Evolutionary conservation across 2,113 vertebrate species (phyloP), one percentile per base, ranked within the genome.

Genomic region (Onychorhynchus coronatus): DNA sequence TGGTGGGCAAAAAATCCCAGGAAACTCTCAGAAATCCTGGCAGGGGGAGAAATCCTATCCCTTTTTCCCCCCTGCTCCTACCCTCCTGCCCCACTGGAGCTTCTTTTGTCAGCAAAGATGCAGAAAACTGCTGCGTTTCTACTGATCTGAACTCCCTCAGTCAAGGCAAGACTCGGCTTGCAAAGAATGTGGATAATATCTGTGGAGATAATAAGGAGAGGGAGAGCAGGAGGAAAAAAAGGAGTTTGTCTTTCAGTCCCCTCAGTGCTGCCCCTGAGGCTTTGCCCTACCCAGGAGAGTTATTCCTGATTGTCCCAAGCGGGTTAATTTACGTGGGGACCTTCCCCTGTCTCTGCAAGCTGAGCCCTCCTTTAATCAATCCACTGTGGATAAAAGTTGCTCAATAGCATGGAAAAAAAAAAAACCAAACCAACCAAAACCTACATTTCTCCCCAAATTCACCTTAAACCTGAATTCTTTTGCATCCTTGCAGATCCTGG

Each of bases 161-260:
- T 35, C 41, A 55, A 80, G 90, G 23, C 97, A 94, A 79, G 96
- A 85, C 67, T 35, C 0, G 0, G 52, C 95, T 71, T 90, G 95
- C 78, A 88, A 92, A 86, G 92, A 95, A 96, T 95, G 92, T 63
- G 92, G 83, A 90, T 93, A 35, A 97, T 91, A 89, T 85, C 72
- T 53, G 71, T 65, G 71, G 8, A 37, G 84, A 24, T 74, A 90
- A 80, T 74, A 46, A 89, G 1, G 31, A 89, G 35, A 88, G 42
- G 42, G 53, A 67, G 82, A 86, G 63, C 53, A 76, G 0, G 5
- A 83, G 75, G 85, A 37, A 73, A 37, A 73, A 56, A 67, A 67
- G 23, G 46, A 63, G 33, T 66, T 82, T 94, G 56, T 37, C 70
- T 89, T 88, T 87, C 81, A 35, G 70, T 81, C 42, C 62, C 56